Conservation (phyloP, 2,113 vertebrate genomes). For the Campylomormyrus tamandua region DNA sequence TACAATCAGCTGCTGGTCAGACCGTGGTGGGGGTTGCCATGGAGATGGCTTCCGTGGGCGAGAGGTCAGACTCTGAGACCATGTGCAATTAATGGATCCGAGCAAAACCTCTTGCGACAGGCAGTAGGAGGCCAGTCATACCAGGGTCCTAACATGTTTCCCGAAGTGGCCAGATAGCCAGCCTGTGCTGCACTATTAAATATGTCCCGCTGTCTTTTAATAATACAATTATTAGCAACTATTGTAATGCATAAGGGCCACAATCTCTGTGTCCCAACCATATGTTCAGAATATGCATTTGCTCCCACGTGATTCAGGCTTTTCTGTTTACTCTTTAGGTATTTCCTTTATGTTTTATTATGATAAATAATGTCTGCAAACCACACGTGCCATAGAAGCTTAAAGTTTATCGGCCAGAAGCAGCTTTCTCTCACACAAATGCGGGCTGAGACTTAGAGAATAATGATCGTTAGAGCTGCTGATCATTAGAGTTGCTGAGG, state of each 20-base stretch:
- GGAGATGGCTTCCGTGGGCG: slow-evolving; percentile 78
- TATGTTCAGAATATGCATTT: neutral
- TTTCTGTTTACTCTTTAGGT: neutral
- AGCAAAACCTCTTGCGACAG: slow-evolving; percentile 60
- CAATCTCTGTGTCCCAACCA: neutral
- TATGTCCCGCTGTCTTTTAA: neutral
- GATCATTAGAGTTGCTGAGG: neutral
- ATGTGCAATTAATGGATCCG: slow-evolving; percentile 72
- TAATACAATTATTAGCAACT: neutral
- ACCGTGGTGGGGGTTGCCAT: slow-evolving; percentile 64
- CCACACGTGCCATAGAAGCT: neutral
- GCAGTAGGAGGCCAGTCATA: neutral
- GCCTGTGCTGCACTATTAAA: neutral
- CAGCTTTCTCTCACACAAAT: neutral
- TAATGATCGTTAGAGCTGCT: neutral
- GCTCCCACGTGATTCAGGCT: neutral
- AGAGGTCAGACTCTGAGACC: slow-evolving; percentile 71
- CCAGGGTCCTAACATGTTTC: neutral
- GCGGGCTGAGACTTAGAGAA: neutral
- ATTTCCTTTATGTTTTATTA: neutral
- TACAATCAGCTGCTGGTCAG: slow-evolving; percentile 71
- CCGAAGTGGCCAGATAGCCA: neutral
- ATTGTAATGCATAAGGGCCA: neutral
- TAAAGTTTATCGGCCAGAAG: neutral
- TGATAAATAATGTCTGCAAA: neutral